These are phyloP conservation scores for Dysmachus trigonus DNA, from an alignment of 2,888 invertebrate species.

Conservation along the genomic window DNA sequence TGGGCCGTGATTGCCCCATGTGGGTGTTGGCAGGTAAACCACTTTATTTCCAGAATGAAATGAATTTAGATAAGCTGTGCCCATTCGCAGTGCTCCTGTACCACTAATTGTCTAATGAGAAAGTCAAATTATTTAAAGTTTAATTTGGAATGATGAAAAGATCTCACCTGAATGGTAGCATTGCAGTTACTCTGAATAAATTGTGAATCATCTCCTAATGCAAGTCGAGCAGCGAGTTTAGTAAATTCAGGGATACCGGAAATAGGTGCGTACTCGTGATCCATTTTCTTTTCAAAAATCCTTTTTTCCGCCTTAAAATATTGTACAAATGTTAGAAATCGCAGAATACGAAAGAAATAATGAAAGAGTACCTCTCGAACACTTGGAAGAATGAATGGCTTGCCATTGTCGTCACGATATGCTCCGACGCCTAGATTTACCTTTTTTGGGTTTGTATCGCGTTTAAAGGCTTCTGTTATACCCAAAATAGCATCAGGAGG, in stretches of 20 bases:
- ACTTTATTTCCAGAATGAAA: conserved; percentile 84
- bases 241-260: conserved; percentile 86
- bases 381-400: conserved; percentile 92
- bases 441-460: conserved; percentile 89
- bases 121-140: background rate
- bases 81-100: conserved; percentile 95
- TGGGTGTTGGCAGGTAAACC: conserved; percentile 88
- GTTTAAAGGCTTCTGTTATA: conserved; percentile 95
- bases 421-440: conserved; percentile 97
- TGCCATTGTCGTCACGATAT: conserved; percentile 96
- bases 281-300: conserved; percentile 73
- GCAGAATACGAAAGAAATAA: conserved; percentile 47
- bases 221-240: conserved; percentile 83
- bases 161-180: conserved; percentile 75
- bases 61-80: conserved; percentile 84
- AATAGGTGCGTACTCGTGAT: conserved; percentile 97
- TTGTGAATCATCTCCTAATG: conserved; percentile 82
- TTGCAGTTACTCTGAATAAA: conserved; percentile 75
- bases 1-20: conserved; percentile 98
- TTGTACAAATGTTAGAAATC: background rate
- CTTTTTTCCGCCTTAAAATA: conserved; percentile 80
- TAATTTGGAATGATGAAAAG: background rate
- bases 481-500: conserved; percentile 98
- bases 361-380: conserved; percentile 72
- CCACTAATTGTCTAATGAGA: conserved; percentile 88